A percentile compares a stretch with the other conserved stretches of the same genome.
These are phyloP conservation scores for Drosophila sp. DNA, from an alignment of 1,140 invertebrate species.

Conservation along the genomic window DNA sequence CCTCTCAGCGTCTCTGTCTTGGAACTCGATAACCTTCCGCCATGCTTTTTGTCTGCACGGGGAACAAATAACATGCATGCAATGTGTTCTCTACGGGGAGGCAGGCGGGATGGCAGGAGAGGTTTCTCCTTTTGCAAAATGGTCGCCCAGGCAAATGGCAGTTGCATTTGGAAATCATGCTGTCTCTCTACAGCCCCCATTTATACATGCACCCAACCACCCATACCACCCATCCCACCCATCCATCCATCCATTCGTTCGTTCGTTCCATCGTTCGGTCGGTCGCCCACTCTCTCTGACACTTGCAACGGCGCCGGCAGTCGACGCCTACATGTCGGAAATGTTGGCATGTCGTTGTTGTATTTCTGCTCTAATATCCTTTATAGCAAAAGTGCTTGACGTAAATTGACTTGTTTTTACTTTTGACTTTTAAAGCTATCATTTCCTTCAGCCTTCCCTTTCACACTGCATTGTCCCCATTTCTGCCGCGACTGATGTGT, in stretches of 20 bases:
- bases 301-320: conserved; percentile 69
- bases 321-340: conserved; percentile 81
- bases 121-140: conserved; percentile 48
- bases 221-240: conserved; percentile 11
- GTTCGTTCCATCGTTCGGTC: too few relatives aligned
- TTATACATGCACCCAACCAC: neutral
- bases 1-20: neutral
- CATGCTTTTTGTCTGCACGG: conserved; percentile 54
- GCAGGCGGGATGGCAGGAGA: neutral
- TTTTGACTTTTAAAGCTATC: conserved; percentile 77
- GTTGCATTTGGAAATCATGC: conserved; percentile 50
- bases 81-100: conserved; percentile 42
- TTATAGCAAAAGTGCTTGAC: conserved; percentile 82
- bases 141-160: conserved; percentile 73
- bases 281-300: conserved; percentile 5
- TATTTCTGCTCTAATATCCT: conserved; percentile 82
- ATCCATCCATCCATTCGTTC: conserved; percentile 10
- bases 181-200: neutral
- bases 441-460: neutral
- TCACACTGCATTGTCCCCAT: neutral
- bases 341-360: conserved; percentile 81
- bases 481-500: neutral
- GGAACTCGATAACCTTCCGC: neutral
- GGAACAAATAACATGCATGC: conserved; percentile 79
- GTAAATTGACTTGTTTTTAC: conserved; percentile 82